Conservation (phyloP, 2,888 invertebrate genomes). For the Stegophylla sp. region DNA sequence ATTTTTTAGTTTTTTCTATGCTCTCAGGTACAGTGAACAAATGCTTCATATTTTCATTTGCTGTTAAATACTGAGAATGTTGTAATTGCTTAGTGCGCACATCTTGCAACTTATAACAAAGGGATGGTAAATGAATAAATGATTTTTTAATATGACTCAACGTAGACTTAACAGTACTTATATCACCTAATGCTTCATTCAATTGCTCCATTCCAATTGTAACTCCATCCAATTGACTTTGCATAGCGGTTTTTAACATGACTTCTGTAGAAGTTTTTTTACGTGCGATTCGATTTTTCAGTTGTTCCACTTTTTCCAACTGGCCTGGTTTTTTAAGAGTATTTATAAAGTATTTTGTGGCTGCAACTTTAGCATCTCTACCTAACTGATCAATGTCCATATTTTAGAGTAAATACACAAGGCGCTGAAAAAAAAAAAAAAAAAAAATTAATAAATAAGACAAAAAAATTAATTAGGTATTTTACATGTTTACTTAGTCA, state of each 20-base stretch:
- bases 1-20: conserved; percentile 90
- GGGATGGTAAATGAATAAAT: conserved; percentile 78
- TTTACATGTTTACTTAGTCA: too few relatives aligned
- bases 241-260: conserved; percentile 96
- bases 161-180: conserved; percentile 72
- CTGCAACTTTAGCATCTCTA: conserved; percentile 78
- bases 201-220: conserved; percentile 90
- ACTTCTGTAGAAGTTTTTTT: conserved; percentile 92
- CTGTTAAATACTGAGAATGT: conserved; percentile 96
- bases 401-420: not conserved
- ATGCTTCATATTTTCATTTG: conserved; percentile 96
- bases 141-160: conserved; percentile 79
- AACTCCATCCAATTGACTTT: conserved; percentile 96
- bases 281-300: conserved; percentile 75
- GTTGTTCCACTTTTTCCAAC: conserved; percentile 87
- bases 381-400: conserved; percentile 68
- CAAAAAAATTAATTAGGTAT: too few relatives aligned
- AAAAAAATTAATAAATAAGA: not conserved
- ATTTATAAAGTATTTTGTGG: conserved; percentile 85
- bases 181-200: conserved; percentile 83
- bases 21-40: conserved; percentile 97
- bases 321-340: conserved; percentile 95
- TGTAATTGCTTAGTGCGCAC: conserved; percentile 91
- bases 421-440: not conserved
- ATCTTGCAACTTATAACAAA: conserved; percentile 81